A percentile compares a stretch with the other conserved stretches of the same genome.
Evolutionary conservation across 2,888 invertebrate genomes (phyloP).

Genomic region (Drosophila subquinaria): DNA sequence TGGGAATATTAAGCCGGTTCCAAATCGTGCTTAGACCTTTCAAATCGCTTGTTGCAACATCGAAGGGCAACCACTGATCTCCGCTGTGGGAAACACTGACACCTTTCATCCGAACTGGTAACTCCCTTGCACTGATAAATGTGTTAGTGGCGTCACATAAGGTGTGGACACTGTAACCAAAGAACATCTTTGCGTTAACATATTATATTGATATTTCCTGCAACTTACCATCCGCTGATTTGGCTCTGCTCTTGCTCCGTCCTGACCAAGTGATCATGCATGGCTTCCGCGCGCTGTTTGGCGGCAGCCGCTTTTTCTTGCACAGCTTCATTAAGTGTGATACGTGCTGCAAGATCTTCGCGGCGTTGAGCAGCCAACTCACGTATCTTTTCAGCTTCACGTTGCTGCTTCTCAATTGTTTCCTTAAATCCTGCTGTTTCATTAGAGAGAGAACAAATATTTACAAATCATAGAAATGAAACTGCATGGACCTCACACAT

Average conservation of each 20-base stretch:
- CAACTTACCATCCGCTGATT: conserved; percentile 44
- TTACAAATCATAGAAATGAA: too few relatives aligned
- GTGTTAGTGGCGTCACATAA: conserved; percentile 59
- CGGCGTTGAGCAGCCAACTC: neutral
- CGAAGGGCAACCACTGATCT: conserved; percentile 50
- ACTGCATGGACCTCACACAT: neutral
- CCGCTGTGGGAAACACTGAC: conserved; percentile 24
- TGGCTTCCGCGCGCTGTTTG: conserved; percentile 10
- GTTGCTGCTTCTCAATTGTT: conserved; percentile 22
- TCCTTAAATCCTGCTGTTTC: conserved; percentile 6
- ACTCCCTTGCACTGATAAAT: conserved; percentile 47
- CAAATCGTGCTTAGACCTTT: conserved; percentile 26
- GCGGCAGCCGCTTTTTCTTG: conserved; percentile 27
- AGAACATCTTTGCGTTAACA: neutral
- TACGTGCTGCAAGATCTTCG: conserved; percentile 32
- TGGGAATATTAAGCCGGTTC: conserved; percentile 13
- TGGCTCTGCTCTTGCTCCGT: conserved; percentile 29
- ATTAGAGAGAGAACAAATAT: too few relatives aligned
- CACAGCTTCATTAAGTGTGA: conserved; percentile 18
- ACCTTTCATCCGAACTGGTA: conserved; percentile 62
- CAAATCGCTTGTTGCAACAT: conserved; percentile 16
- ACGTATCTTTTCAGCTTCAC: conserved; percentile 22
- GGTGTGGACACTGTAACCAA: conserved; percentile 49
- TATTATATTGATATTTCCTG: neutral
- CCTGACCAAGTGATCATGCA: conserved; percentile 22